phyloP scores from a whole-genome alignment of 2,888 invertebrate genomes.

The Dynastes tityus region DNA sequence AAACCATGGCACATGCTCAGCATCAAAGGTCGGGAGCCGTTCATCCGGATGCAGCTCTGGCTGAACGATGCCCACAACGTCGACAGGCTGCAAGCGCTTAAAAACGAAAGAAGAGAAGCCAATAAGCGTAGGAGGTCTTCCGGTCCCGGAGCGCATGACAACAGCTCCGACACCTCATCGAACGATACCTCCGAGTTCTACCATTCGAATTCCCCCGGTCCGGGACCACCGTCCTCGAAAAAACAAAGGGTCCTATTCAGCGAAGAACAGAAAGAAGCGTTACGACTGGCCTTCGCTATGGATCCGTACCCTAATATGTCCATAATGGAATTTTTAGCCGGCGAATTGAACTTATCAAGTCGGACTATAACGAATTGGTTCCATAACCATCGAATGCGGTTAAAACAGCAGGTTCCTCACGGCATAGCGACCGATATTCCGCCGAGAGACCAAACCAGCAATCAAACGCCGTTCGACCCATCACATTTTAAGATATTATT shows the following conservation, averaged over 20 bases:
- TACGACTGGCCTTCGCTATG: constrained; percentile 93
- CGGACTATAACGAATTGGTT: constrained; percentile 99
- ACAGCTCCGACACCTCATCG: constrained; percentile 90
- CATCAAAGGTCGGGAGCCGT: constrained; percentile 97
- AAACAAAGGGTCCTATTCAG: constrained; percentile 97
- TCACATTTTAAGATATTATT: constrained; percentile 91
- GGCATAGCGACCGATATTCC: constrained; percentile 81
- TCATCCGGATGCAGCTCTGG: constrained; percentile 98
- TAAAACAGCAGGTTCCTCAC: constrained; percentile 90
- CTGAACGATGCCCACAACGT: constrained; percentile 95
- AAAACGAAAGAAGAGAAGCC: constrained; percentile 92
- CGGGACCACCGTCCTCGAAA: constrained; percentile 90
- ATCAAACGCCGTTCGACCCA: constrained; percentile 87
- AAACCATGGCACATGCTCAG: constrained; percentile 99
- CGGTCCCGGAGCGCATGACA: constrained; percentile 87
- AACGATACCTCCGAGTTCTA: constrained; percentile 93
- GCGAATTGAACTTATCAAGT: constrained; percentile 91
- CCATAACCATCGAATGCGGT: constrained; percentile 99
- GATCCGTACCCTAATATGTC: constrained; percentile 98
- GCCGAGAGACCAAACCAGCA: constrained; percentile 80
- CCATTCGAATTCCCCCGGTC: constrained; percentile 87
- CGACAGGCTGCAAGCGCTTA: constrained; percentile 91
- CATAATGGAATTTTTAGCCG: constrained; percentile 95
- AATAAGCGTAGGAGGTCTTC: constrained; percentile 91
- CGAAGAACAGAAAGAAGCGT: constrained; percentile 97